Conservation (phyloP, 2,888 invertebrate species). For the Nebria salina region DNA sequence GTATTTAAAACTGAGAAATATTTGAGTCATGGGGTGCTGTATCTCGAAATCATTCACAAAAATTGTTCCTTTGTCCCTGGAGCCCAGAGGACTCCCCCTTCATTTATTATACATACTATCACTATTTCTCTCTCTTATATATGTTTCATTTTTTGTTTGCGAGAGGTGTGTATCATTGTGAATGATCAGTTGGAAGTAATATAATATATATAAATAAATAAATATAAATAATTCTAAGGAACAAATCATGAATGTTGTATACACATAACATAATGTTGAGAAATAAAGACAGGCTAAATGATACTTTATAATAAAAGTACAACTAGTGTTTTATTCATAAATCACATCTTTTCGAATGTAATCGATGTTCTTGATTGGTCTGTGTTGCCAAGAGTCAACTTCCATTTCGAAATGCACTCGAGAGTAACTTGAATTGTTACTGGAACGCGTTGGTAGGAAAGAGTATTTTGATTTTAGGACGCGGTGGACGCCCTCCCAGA, state of each 20-base stretch:
- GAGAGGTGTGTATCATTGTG: constrained; percentile 43
- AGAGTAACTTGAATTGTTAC: constrained; percentile 29
- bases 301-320: constrained; percentile 47
- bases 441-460: constrained; percentile 33
- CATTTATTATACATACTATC: constrained; percentile 6
- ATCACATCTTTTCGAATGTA: background rate
- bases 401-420: constrained; percentile 25
- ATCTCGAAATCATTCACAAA: background rate
- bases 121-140: constrained; percentile 8
- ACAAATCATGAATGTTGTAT: constrained; percentile 48
- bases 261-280: constrained; percentile 47
- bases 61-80: background rate
- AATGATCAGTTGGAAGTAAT: constrained; percentile 43
- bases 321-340: constrained; percentile 23
- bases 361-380: background rate
- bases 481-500: constrained; percentile 63
- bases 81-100: background rate
- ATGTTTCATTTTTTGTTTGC: constrained; percentile 4
- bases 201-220: constrained; percentile 42
- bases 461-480: constrained; percentile 57
- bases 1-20: background rate
- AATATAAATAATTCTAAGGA: constrained; percentile 42
- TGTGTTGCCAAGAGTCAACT: background rate
- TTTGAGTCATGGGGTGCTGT: background rate
- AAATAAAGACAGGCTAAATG: constrained; percentile 47